Evolutionary conservation across 1,140 invertebrate species (phyloP).

Genomic region (Danaus melanippus): DNA sequence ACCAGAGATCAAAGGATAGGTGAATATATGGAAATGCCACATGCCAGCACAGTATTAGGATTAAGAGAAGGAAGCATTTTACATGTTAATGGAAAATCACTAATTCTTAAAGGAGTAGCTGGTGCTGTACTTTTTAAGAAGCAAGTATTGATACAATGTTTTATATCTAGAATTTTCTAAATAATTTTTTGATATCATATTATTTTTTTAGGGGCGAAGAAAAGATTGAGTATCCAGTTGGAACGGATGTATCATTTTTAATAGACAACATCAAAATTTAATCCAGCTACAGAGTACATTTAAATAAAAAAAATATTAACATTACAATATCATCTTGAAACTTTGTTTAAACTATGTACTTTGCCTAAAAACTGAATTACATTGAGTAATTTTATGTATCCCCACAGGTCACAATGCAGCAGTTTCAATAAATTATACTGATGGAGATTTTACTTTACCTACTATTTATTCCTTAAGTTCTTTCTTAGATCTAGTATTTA

Average conservation of each 20-base stretch:
- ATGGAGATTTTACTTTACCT: too few species aligned
- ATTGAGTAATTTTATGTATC: too few species aligned
- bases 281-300: background rate
- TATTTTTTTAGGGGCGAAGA: conserved; percentile 60
- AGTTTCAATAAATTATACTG: too few species aligned
- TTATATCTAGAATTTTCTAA: conserved; percentile 6
- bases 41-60: conserved; percentile 76
- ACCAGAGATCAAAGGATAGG: conserved; percentile 80
- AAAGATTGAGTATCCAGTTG: conserved; percentile 70
- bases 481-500: too few species aligned
- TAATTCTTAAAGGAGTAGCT: conserved; percentile 75
- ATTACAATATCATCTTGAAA: background rate
- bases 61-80: conserved; percentile 81
- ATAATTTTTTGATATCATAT: conserved; percentile 4
- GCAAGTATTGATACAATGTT: conserved; percentile 62
- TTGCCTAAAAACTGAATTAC: too few species aligned
- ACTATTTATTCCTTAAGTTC: too few species aligned
- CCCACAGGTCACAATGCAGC: too few species aligned
- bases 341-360: too few species aligned
- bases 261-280: conserved; percentile 26
- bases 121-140: conserved; percentile 77
- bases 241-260: conserved; percentile 76
- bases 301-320: conserved; percentile 6
- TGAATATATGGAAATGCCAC: conserved; percentile 77
- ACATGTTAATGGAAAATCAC: conserved; percentile 74